Percentiles rank a stretch among this genome's conserved stretches.
phyloP scores from a whole-genome alignment of 2,888 invertebrate species.

The Drosophila paracracens region DNA sequence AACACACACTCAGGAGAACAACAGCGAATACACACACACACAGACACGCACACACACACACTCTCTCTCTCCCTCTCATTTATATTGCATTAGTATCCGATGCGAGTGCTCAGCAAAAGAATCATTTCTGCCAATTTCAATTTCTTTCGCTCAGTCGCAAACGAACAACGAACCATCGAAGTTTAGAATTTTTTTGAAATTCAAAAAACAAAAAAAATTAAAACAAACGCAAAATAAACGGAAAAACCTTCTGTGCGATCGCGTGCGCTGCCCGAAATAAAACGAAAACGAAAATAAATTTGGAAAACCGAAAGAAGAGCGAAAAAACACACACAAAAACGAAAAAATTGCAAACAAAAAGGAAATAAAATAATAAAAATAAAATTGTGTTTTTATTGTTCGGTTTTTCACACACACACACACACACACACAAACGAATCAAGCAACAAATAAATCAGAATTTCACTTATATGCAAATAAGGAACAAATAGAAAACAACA shows the following conservation, averaged over 20 bases:
- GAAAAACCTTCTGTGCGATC: constrained; percentile 62
- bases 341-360: constrained; percentile 48
- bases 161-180: constrained; percentile 85
- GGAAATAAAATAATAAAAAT: constrained; percentile 33
- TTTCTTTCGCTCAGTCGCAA: constrained; percentile 84
- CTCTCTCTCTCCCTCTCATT: neutral
- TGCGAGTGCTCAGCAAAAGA: constrained; percentile 44
- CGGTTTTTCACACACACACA: constrained; percentile 59
- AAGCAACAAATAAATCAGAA: constrained; percentile 28
- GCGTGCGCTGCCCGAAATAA: constrained; percentile 68
- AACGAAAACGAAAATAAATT: constrained; percentile 65
- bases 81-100: constrained; percentile 39
- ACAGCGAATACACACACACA: constrained; percentile 23
- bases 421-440: constrained; percentile 61
- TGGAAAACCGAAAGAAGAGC: constrained; percentile 42
- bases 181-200: constrained; percentile 76
- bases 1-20: constrained; percentile 56
- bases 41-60: constrained; percentile 21
- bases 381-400: constrained; percentile 35
- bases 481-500: constrained; percentile 13
- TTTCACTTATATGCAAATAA: constrained; percentile 10
- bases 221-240: constrained; percentile 28
- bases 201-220: constrained; percentile 16
- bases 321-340: constrained; percentile 36
- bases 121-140: constrained; percentile 63